Conservation (phyloP, 1,140 invertebrate genomes). For the Ylistrum balloti region DNA sequence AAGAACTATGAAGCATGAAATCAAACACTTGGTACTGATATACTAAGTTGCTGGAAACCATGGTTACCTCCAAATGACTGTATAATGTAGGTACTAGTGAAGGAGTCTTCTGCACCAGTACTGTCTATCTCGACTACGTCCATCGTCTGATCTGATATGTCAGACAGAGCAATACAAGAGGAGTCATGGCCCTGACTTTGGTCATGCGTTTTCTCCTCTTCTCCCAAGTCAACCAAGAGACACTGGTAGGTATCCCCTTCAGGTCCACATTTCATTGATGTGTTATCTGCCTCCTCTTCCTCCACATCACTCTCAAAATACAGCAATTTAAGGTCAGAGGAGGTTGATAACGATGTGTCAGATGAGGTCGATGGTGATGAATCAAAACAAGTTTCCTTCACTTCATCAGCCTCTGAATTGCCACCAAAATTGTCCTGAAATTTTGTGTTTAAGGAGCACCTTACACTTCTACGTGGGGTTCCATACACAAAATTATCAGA, state of each 20-base stretch:
- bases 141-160: neutral
- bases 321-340: neutral
- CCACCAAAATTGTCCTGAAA: constrained; percentile 2
- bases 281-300: neutral
- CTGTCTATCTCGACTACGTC: neutral
- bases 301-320: neutral
- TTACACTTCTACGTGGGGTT: neutral
- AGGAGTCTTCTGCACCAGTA: neutral
- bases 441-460: neutral
- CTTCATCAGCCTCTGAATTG: neutral
- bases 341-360: neutral
- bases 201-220: neutral
- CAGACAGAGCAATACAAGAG: neutral
- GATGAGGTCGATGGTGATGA: neutral
- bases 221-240: neutral
- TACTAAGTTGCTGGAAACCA: neutral
- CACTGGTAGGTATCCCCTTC: neutral
- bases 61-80: neutral
- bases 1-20: neutral
- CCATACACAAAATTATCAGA: neutral
- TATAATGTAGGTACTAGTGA: neutral
- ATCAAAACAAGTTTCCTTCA: neutral
- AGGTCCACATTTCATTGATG: neutral
- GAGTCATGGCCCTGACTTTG: neutral
- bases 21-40: neutral